These are phyloP conservation scores for Hydractinia symbiolongicarpus DNA, from an alignment of 30 jellyfish, hydroid and myxozoan genomes.

Conservation along the genomic window DNA sequence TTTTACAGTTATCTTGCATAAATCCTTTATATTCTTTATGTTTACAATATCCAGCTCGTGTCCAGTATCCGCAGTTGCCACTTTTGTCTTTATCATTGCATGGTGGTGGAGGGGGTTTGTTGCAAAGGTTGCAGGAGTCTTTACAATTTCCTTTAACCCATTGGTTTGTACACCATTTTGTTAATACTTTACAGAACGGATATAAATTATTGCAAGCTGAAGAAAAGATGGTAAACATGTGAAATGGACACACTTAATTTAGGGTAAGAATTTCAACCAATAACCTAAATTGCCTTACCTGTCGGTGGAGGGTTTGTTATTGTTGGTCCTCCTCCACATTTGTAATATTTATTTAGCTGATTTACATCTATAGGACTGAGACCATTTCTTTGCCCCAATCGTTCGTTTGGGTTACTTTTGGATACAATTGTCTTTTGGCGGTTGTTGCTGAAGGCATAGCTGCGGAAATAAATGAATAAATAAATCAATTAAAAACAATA, in stretches of 20 bases:
- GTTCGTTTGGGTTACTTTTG: slow-evolving; percentile 43
- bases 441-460: slow-evolving; percentile 86
- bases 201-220: neutral
- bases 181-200: neutral
- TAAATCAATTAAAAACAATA: too few species aligned
- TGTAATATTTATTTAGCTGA: slow-evolving; percentile 60
- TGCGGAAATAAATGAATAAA: neutral
- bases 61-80: neutral
- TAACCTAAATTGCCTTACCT: too few species aligned
- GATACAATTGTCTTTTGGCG: slow-evolving; percentile 77
- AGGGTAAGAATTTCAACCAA: too few species aligned
- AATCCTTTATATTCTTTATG: neutral
- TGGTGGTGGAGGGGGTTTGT: neutral
- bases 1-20: slow-evolving; percentile 1
- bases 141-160: slow-evolving; percentile 5
- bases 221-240: neutral
- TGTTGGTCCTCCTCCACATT: slow-evolving; percentile 44
- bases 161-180: neutral
- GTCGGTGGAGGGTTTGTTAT: slow-evolving; percentile 6
- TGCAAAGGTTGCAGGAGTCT: neutral
- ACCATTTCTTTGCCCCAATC: slow-evolving; percentile 85
- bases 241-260: too few species aligned
- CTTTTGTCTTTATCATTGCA: neutral
- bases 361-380: slow-evolving; percentile 67
- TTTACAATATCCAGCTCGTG: neutral